Base-by-base conservation (phyloP, 1,140 invertebrate species). In the Scaptomyza hsui region DNA sequence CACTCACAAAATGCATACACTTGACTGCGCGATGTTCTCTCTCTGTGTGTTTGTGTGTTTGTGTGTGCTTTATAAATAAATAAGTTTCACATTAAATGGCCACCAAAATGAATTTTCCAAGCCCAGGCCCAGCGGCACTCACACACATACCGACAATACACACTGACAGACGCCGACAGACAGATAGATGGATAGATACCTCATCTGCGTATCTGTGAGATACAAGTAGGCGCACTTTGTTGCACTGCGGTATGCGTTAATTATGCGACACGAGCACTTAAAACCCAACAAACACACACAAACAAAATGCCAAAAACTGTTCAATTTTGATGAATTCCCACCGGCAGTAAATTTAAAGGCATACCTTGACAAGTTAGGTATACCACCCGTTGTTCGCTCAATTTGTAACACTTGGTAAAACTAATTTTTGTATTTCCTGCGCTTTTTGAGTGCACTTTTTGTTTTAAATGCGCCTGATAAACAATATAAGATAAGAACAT, bases 41-140 rank as follows among this genome's bases (percentile, higher is more conserved):
- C 2, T 4, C 6, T 9, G 24, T 24, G 24, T 24, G 24, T 29
- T 26, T 4, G 2, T 26, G 6, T 29, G 26, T 29, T 41, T 60
- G 24, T 71, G 44, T 56, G 21, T 65, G 70, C 72, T 88, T 85
- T 86, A 88, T 75, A 88, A 85, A 86, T 78, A 88, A 85, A 86
- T 80, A 86, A 85, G 64, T 86, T 88, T 62, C 61, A 71, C 68
- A 55, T 71, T 45, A 65, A 71, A 71, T 53, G 29, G 63, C 73
- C 74, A 71, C 53, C 51, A 15, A 80, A 80, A 62, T 82, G 47
- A 70, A 78, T 74, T 71, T 74, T 67, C 35, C 44, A 48, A 64
- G 51, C 60, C 61, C 48, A 81, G 78, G 74, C 78, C 71, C 45
- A 85, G 67, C 42, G 72, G 51, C 56, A 52, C 45, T 53, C 56